Evolutionary conservation across 1,140 invertebrate genomes (phyloP).

Genomic region (Drosophila bocki): DNA sequence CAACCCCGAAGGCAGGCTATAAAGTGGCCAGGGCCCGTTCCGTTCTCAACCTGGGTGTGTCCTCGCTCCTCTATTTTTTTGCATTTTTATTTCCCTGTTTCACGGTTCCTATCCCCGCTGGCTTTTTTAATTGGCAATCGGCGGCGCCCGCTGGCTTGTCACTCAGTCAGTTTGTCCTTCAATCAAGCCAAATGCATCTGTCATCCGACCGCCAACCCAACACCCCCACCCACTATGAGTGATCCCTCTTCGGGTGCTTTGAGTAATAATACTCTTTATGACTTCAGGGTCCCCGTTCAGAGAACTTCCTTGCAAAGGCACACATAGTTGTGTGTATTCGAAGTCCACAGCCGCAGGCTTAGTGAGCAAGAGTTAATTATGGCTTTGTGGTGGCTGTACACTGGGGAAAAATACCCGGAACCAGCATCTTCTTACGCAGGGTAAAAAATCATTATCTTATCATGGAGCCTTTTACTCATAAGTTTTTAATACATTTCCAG

Average conservation of each 20-base stretch:
- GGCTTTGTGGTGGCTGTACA: conserved; percentile 14
- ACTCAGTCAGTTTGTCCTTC: conserved; percentile 41
- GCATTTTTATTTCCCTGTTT: conserved; percentile 31
- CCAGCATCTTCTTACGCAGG: not conserved
- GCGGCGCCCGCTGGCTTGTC: conserved; percentile 39
- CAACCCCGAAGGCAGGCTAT: conserved; percentile 42
- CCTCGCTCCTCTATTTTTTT: conserved; percentile 20
- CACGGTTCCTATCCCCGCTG: conserved; percentile 12
- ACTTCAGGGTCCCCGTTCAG: conserved; percentile 5
- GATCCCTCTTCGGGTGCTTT: conserved; percentile 12
- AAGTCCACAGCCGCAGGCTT: conserved; percentile 10
- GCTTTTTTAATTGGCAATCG: conserved; percentile 73
- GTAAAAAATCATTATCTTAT: not conserved
- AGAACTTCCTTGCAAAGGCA: conserved; percentile 2
- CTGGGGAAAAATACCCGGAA: not conserved
- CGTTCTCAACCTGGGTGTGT: conserved; percentile 27
- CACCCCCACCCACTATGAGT: not conserved
- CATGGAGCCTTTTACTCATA: not conserved
- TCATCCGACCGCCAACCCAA: not conserved
- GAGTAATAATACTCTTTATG: conserved; percentile 28
- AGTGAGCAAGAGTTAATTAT: conserved; percentile 37
- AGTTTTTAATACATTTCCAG: not conserved
- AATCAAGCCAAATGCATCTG: conserved; percentile 57
- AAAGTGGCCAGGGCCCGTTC: conserved; percentile 11
- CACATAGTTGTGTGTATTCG: conserved; percentile 7